These are phyloP conservation scores for Papilio elwesi DNA, from an alignment of 2,888 invertebrate genomes.

Conservation along the genomic window DNA sequence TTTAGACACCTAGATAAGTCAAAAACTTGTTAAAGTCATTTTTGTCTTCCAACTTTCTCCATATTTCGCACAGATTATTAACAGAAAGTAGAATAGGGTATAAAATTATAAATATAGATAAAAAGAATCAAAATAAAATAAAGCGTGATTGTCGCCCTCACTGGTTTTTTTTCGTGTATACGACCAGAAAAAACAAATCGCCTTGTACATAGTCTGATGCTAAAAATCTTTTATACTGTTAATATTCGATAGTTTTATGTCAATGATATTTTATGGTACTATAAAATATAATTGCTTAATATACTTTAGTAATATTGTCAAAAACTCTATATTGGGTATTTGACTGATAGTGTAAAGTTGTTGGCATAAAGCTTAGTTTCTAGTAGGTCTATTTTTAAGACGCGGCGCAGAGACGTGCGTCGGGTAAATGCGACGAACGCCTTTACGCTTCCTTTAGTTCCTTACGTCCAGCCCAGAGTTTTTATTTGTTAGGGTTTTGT, in stretches of 20 bases:
- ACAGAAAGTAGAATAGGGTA: not conserved
- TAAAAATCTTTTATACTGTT: conserved; percentile 27
- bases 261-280: not conserved
- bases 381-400: conserved; percentile 54
- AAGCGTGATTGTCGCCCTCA: not conserved
- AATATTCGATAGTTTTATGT: conserved; percentile 36
- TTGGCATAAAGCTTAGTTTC: conserved; percentile 42
- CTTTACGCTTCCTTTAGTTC: conserved; percentile 73
- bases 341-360: conserved; percentile 33
- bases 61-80: conserved; percentile 24
- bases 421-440: conserved; percentile 61
- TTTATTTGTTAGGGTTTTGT: conserved; percentile 26
- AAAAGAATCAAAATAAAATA: not conserved
- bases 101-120: not conserved
- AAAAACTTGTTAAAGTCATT: conserved; percentile 20
- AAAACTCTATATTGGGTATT: conserved; percentile 44
- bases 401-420: conserved; percentile 67
- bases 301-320: conserved; percentile 46
- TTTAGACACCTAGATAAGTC: conserved; percentile 1
- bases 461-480: conserved; percentile 68
- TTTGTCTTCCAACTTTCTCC: conserved; percentile 34
- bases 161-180: not conserved
- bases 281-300: conserved; percentile 16
- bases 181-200: not conserved
- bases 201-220: conserved; percentile 28